These are phyloP conservation scores for Nipponia nippon DNA, from an alignment of 2,113 vertebrate species.

Conservation along the genomic window DNA sequence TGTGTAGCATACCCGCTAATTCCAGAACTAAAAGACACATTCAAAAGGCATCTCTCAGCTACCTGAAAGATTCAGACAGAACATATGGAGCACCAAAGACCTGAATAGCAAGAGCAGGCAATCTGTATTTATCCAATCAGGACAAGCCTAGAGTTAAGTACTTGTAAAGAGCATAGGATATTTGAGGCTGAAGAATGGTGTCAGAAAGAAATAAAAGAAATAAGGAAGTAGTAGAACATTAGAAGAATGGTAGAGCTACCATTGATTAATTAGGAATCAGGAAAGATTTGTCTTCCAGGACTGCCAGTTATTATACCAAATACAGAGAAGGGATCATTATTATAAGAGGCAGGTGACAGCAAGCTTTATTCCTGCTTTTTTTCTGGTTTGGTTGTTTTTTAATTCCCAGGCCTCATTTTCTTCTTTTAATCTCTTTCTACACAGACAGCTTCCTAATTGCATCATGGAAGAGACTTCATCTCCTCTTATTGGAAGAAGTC, in stretches of 20 bases:
- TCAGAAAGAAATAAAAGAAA: neutral
- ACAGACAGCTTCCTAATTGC: neutral
- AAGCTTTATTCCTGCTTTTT: neutral
- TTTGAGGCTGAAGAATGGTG: neutral
- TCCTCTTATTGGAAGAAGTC: neutral
- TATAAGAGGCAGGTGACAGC: neutral
- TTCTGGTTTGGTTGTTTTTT: neutral
- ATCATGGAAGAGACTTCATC: neutral
- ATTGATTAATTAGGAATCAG: neutral
- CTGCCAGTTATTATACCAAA: neutral
- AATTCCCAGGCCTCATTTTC: neutral
- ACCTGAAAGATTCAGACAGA: neutral
- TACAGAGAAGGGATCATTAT: neutral
- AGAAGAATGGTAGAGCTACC: neutral
- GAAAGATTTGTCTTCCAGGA: neutral
- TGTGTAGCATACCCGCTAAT: neutral
- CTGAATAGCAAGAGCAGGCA: fast-evolving
- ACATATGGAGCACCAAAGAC: neutral
- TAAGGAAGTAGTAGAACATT: neutral
- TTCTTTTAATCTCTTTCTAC: neutral
- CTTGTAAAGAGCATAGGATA: neutral
- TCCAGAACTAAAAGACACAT: neutral
- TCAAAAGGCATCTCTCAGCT: neutral
- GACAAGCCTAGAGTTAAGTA: neutral
- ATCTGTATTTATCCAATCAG: neutral